These are phyloP conservation scores for Ennomos fuscantarius DNA, from an alignment of 2,888 invertebrate species.

Conservation along the genomic window DNA sequence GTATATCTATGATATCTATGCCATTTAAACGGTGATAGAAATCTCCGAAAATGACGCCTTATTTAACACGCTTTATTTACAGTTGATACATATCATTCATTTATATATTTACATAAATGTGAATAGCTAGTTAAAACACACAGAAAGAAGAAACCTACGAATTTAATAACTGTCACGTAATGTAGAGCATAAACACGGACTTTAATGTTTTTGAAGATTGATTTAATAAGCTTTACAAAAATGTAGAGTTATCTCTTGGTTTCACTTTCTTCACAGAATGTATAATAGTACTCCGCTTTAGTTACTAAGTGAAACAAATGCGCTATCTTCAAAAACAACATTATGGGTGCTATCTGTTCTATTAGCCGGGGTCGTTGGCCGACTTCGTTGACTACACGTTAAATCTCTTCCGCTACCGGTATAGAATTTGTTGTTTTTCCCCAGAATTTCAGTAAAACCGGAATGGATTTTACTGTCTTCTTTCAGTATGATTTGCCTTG, in stretches of 20 bases:
- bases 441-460: slow-evolving; percentile 3
- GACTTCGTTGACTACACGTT: slow-evolving; percentile 7
- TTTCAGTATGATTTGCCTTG: not conserved
- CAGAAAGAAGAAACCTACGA: no score
- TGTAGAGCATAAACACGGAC: no score
- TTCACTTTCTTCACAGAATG: slow-evolving; percentile 15
- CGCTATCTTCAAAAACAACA: slow-evolving; percentile 23
- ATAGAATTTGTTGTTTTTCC: slow-evolving; percentile 21
- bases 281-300: no score
- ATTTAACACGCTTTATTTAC: no score
- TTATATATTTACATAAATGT: no score
- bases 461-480: not conserved
- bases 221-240: not conserved
- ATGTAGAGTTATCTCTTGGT: slow-evolving; percentile 3
- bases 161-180: not conserved
- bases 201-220: no score
- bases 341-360: slow-evolving; percentile 23
- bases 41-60: no score
- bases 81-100: no score
- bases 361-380: slow-evolving; percentile 18
- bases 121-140: no score
- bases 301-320: slow-evolving; percentile 22
- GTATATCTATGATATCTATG: no score
- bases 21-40: no score
- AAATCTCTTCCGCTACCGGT: slow-evolving; percentile 19